A percentile compares a stretch with the other conserved stretches of the same genome.
Evolutionary conservation across 1,140 invertebrate genomes (phyloP).

Genomic region (Microvelia longipes): DNA sequence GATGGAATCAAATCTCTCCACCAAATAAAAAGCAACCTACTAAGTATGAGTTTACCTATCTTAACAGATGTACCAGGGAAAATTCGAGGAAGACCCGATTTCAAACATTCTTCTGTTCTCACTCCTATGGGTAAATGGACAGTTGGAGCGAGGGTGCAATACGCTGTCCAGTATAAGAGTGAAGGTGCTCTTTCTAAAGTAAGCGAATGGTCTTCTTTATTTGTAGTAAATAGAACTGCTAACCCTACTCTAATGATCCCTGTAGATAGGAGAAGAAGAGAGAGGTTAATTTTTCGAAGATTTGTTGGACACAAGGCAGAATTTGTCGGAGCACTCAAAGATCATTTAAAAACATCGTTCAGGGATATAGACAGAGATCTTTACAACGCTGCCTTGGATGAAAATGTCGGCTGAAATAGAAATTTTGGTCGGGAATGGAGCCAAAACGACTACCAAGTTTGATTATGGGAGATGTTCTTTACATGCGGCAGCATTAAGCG

Average conservation of each 20-base stretch:
- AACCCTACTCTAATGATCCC: neutral
- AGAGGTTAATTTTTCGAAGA: neutral
- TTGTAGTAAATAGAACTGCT: neutral
- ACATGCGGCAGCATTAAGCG: slow-evolving; percentile 40
- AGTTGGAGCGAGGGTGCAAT: neutral
- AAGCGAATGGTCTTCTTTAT: neutral
- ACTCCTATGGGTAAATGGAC: neutral
- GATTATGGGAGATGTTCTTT: slow-evolving; percentile 39
- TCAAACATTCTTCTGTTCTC: neutral
- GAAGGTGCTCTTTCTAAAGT: neutral
- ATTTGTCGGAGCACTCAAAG: neutral
- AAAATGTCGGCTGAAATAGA: neutral
- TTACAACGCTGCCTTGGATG: neutral
- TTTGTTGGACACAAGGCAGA: neutral
- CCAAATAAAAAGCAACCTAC: neutral
- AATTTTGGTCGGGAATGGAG: neutral
- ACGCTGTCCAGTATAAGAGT: neutral
- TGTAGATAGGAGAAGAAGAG: neutral
- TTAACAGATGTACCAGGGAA: neutral
- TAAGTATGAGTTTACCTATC: neutral
- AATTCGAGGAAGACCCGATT: no score
- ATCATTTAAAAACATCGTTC: neutral
- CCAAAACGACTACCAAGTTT: neutral
- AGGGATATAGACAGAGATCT: neutral
- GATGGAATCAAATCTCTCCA: neutral